Percentiles rank a stretch among this genome's conserved stretches.
phyloP scores from a whole-genome alignment of 1,140 invertebrate species.

The Nasonia longicornis region DNA sequence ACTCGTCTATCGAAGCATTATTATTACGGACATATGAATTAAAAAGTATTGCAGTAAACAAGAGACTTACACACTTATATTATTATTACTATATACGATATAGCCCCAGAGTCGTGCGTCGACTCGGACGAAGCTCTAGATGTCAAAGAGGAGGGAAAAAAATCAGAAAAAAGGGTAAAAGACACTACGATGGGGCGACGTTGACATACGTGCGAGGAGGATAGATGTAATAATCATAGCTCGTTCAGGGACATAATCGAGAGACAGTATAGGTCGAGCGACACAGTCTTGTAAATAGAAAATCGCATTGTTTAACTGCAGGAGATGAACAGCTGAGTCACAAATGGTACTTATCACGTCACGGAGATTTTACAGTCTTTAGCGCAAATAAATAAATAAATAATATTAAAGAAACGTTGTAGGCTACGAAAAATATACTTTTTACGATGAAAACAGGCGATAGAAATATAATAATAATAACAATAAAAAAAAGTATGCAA shows the following conservation, averaged over 20 bases:
- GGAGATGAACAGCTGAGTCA: not conserved
- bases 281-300: slow-evolving; percentile 25
- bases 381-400: not conserved
- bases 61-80: not conserved
- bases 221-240: slow-evolving; percentile 16
- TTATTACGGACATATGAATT: too few relatives aligned
- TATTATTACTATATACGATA: not conserved
- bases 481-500: not conserved
- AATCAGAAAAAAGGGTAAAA: slow-evolving; percentile 13
- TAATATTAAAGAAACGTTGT: not conserved
- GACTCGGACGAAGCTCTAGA: not conserved
- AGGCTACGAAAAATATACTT: slow-evolving; percentile 16
- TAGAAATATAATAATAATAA: not conserved
- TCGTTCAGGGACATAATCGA: slow-evolving; percentile 1
- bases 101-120: not conserved
- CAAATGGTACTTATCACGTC: not conserved
- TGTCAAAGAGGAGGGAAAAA: not conserved
- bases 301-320: not conserved
- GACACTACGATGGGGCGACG: not conserved
- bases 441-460: slow-evolving; percentile 15
- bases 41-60: not conserved
- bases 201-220: not conserved
- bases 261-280: not conserved
- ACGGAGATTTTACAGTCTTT: slow-evolving; percentile 29
- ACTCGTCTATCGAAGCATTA: too few relatives aligned